Conservation (phyloP, 1,140 invertebrate species). For the Eciton burchellii region DNA sequence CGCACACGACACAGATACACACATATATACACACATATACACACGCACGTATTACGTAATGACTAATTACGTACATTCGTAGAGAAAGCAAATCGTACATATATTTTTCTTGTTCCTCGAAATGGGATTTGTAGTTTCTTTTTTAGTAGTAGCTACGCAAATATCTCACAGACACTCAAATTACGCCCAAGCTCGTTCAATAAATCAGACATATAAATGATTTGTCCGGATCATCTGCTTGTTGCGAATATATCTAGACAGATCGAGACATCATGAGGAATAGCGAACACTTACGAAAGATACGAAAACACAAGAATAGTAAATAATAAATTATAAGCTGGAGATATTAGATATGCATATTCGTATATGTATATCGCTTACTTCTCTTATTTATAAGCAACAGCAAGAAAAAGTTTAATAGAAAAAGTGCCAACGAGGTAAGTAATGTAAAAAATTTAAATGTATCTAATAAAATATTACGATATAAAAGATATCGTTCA, state of each 20-base stretch:
- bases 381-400: constrained; percentile 1
- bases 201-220: constrained; percentile 31
- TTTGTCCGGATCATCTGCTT: constrained; percentile 34
- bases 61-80: constrained; percentile 51
- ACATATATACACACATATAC: constrained; percentile 42
- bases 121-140: constrained; percentile 62
- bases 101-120: constrained; percentile 28
- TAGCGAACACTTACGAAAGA: background rate
- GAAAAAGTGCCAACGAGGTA: background rate
- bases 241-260: constrained; percentile 19
- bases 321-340: background rate
- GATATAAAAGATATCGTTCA: no score
- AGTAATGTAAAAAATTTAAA: constrained; percentile 2
- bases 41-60: constrained; percentile 15
- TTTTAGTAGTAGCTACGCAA: constrained; percentile 61
- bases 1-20: constrained; percentile 41
- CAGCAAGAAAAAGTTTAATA: background rate
- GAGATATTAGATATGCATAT: background rate
- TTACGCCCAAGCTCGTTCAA: constrained; percentile 42
- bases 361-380: constrained; percentile 12
- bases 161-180: constrained; percentile 52
- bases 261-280: constrained; percentile 14
- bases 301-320: background rate
- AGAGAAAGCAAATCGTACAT: constrained; percentile 23
- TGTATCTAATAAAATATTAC: background rate